Percentiles rank a stretch among this genome's conserved stretches.
phyloP scores from a whole-genome alignment of 35 echinoderm and acorn worm species.

The Eucidaris tribuloides region DNA sequence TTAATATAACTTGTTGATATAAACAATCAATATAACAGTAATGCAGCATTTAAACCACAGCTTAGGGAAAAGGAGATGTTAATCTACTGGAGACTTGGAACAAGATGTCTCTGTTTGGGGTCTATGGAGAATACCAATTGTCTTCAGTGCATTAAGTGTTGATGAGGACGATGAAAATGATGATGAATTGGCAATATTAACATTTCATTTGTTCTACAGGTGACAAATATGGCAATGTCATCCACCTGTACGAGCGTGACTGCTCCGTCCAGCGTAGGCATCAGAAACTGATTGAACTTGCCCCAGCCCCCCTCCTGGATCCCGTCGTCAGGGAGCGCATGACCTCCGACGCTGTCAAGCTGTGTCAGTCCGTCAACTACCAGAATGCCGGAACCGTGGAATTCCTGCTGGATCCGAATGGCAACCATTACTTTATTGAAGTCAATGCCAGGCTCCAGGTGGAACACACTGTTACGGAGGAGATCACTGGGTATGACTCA shows the following conservation, averaged over 20 bases:
- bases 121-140: too few species aligned
- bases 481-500: slow-evolving; percentile 88
- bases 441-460: slow-evolving; percentile 98
- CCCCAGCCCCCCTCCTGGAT: slow-evolving; percentile 83
- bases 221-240: slow-evolving; percentile 81
- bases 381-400: slow-evolving; percentile 98
- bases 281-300: slow-evolving; percentile 95
- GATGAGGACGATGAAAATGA: too few species aligned
- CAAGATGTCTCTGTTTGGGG: too few species aligned
- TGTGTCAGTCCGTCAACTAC: slow-evolving; percentile 80
- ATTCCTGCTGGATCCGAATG: slow-evolving; percentile 75
- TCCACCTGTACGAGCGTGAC: slow-evolving; percentile 93
- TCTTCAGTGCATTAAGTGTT: too few species aligned
- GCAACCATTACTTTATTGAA: slow-evolving; percentile 94
- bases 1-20: too few species aligned
- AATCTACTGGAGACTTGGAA: too few species aligned
- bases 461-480: slow-evolving; percentile 98
- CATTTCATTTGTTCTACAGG: too few species aligned
- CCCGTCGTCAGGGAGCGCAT: slow-evolving; percentile 55
- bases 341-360: slow-evolving; percentile 77
- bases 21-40: too few species aligned
- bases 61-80: too few species aligned
- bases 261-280: slow-evolving; percentile 97
- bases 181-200: too few species aligned
- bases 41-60: too few species aligned